These are phyloP conservation scores for Noturus placidus DNA, from an alignment of 2,113 vertebrate genomes.

Conservation along the genomic window DNA sequence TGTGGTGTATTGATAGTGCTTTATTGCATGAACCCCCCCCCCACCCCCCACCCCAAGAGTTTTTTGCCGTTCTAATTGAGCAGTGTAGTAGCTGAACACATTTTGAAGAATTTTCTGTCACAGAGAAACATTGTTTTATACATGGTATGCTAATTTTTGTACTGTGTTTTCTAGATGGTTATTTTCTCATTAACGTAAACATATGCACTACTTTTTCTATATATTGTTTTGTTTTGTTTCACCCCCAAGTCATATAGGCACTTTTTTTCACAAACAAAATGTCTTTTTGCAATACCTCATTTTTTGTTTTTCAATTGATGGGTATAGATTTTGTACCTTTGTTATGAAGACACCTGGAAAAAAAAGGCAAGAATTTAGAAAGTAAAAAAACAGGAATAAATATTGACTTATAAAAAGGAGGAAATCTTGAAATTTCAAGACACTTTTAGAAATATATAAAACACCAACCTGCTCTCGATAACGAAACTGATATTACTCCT, in stretches of 20 bases:
- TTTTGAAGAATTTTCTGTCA: slow-evolving; percentile 97
- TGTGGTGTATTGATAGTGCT: slow-evolving; percentile 92
- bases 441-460: slow-evolving; percentile 75
- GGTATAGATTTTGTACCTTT: slow-evolving; percentile 99
- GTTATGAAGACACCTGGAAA: slow-evolving; percentile 99
- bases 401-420: slow-evolving; percentile 84
- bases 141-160: slow-evolving; percentile 99
- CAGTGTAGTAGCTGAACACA: slow-evolving; percentile 92
- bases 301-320: slow-evolving; percentile 99
- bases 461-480: slow-evolving; percentile 68
- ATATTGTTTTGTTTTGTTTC: slow-evolving; percentile 87
- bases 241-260: slow-evolving; percentile 99
- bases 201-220: slow-evolving; percentile 99
- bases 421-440: slow-evolving; percentile 71
- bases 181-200: slow-evolving; percentile 99
- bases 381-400: slow-evolving; percentile 74
- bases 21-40: too few species aligned
- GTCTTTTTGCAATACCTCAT: slow-evolving; percentile 99
- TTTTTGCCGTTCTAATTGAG: slow-evolving; percentile 92
- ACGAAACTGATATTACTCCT: slow-evolving; percentile 53
- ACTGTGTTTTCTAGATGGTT: slow-evolving; percentile 99
- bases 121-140: slow-evolving; percentile 97
- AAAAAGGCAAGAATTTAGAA: slow-evolving; percentile 88
- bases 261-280: slow-evolving; percentile 99
- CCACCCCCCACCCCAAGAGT: too few species aligned